phyloP scores from a whole-genome alignment of 2,888 invertebrate genomes.

The Lissocephala sabroskyi region DNA sequence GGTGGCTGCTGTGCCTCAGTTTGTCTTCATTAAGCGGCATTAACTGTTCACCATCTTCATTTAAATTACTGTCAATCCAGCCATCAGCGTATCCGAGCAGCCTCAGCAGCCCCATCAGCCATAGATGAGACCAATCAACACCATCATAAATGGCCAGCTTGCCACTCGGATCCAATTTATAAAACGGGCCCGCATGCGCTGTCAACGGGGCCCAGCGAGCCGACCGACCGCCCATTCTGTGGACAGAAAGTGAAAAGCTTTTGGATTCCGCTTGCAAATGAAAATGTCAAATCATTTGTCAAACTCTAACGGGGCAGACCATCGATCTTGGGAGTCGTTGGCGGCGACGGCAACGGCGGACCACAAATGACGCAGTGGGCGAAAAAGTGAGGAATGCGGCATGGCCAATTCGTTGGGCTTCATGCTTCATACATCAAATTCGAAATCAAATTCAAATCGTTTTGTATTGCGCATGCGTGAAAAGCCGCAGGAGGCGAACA shows the following conservation, averaged over 20 bases:
- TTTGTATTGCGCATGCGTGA: slow-evolving; percentile 49
- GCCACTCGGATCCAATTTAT: slow-evolving; percentile 21
- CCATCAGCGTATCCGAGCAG: slow-evolving; percentile 5
- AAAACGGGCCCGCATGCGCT: slow-evolving; percentile 50
- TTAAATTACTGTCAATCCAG: slow-evolving; percentile 44
- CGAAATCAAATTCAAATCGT: slow-evolving; percentile 28
- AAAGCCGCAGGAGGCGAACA: slow-evolving; percentile 45
- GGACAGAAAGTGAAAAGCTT: slow-evolving; percentile 9
- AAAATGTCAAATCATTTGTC: slow-evolving; percentile 58
- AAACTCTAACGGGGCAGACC: slow-evolving; percentile 35
- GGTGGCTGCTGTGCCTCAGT: slow-evolving; percentile 10
- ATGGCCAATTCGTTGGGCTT: slow-evolving; percentile 25
- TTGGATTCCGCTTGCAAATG: slow-evolving; percentile 45
- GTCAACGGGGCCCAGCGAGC: slow-evolving; percentile 24
- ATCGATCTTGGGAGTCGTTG: neutral
- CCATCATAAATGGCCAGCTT: slow-evolving; percentile 24
- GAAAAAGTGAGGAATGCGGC: slow-evolving; percentile 44
- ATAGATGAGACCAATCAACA: slow-evolving; percentile 13
- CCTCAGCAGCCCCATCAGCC: neutral
- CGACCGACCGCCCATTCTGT: slow-evolving; percentile 1
- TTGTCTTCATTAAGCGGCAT: slow-evolving; percentile 21
- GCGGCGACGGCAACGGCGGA: slow-evolving; percentile 15
- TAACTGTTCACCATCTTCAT: slow-evolving; percentile 3
- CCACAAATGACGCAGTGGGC: slow-evolving; percentile 38
- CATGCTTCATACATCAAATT: slow-evolving; percentile 12